Evolutionary conservation across 2,113 vertebrate species (phyloP), one percentile per base, ranked within the genome.

Genomic region (Cochlearius cochlearius): DNA sequence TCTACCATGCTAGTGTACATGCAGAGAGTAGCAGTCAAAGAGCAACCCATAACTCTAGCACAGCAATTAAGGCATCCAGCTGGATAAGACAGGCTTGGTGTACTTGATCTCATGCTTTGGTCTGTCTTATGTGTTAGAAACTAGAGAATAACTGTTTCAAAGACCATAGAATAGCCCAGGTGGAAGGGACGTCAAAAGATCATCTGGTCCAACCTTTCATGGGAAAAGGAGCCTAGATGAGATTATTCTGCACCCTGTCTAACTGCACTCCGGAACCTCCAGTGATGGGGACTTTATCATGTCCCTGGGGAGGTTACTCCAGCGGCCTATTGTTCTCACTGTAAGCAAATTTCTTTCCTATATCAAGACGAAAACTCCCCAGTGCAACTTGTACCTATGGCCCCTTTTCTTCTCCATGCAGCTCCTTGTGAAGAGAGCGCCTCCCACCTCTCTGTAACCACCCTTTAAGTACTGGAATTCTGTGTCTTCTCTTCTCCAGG

Each of bases 291-390:
- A 15, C 5, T 38, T 9, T 26, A 36, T 15, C 6, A 13, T 11
- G 9, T 3, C 30, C 21, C 14, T 71, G 4, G 6, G 9, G 26
- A 93, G 8, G 3, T 38, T 79, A 12, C 19, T 58, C 4, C 25
- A 36, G 8, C 22, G 25, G 14, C 15, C 52, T 32, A 11, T 34
- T 75, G 26, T 41, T 91, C 13, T 43, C 16, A 36, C 2, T 5
- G 3, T 17, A 56, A 58, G 47, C 15, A 49, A 20, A 8, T 38
- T 55, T 41, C 16, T 41, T 50, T 55, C 9, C 53, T 50, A 21
- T 26, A 62, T 9, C 1, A 1, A 58, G n/a, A 39, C 30, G 7
- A 18, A 67, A 45, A 4, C 0, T 75, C 7, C 1, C 14, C 3
- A 1, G 9, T 15, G 36, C 12, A 47, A 49, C 11, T 43, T 34